These are phyloP conservation scores for Hypanus sabinus DNA, from an alignment of 2,113 vertebrate species.

Conservation along the genomic window DNA sequence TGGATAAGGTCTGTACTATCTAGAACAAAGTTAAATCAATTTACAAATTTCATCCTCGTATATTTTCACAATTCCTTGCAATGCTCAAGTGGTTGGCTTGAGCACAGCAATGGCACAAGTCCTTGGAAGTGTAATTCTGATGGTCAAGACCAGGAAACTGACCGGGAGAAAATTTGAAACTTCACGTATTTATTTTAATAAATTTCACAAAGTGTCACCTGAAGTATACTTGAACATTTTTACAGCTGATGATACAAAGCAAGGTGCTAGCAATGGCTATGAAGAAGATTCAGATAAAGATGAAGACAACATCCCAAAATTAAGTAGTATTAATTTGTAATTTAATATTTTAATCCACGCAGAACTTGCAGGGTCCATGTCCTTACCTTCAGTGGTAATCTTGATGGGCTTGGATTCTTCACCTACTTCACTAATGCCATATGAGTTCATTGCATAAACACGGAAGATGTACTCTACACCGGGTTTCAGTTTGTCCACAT, in stretches of 20 bases:
- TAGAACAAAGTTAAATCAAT: background rate
- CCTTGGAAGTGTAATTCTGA: background rate
- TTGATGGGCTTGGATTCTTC: constrained; percentile 52
- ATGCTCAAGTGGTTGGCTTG: background rate
- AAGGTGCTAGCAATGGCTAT: background rate
- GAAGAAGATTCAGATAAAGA: background rate
- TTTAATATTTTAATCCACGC: background rate
- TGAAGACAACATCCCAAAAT: background rate
- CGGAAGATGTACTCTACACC: constrained; percentile 57
- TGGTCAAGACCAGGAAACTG: background rate
- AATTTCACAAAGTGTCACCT: background rate
- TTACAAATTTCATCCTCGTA: background rate
- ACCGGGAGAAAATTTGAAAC: background rate
- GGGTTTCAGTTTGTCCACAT: constrained; percentile 52
- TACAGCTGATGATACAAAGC: background rate
- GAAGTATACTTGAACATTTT: background rate
- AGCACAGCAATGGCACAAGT: background rate
- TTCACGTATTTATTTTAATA: background rate
- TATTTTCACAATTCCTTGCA: background rate
- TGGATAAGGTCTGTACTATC: background rate
- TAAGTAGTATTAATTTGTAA: background rate
- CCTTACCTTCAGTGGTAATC: background rate
- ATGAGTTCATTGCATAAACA: constrained; percentile 57
- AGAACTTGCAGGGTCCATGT: background rate
- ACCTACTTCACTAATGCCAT: constrained; percentile 58